Evolutionary conservation across 2,888 invertebrate species (phyloP), one percentile per base, ranked within the genome.

Genomic region (Pilophorus perplexus): DNA sequence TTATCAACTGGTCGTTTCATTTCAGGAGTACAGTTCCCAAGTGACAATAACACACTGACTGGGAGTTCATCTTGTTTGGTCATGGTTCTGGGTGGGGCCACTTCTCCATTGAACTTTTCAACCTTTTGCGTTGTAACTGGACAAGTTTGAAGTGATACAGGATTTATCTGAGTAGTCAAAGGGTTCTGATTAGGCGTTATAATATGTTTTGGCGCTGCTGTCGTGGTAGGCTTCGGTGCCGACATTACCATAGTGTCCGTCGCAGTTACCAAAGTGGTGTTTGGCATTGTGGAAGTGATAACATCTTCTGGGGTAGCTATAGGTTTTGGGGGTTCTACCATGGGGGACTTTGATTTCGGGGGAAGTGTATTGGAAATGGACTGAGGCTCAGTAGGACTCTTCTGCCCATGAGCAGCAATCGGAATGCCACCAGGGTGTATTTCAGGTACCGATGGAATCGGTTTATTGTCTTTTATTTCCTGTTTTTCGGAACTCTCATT

Each of bases 51-150:
- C 12, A 71, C 71, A 52, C 68, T 70, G 8, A 71, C 71, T 3
- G 72, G 66, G 5, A 70, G 67, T 16, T 70, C 69, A 23, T 71
- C 71, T 22, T 71, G 70, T 55, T 71, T 68, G 1, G 71, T 60
- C 25, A 65, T 40, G 5, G 23, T 54, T 64, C 64, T 55, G 12
- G 60, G 18, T 6, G 23, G 22, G 3, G 33, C 23, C n/a, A n/a
- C n/a, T n/a, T n/a, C n/a, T n/a, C n/a, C n/a, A n/a, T n/a, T n/a
- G n/a, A n/a, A n/a, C n/a, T n/a, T n/a, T n/a, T n/a, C n/a, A n/a
- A n/a, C n/a, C n/a, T n/a, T n/a, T n/a, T n/a, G n/a, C n/a, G n/a
- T n/a, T n/a, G n/a, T n/a, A n/a, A n/a, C n/a, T n/a, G n/a, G n/a
- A n/a, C n/a, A n/a, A n/a, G n/a, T n/a, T n/a, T n/a, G n/a, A n/a